Evolutionary conservation across 53 echinoderm and acorn worm genomes (phyloP), one percentile per base, ranked within the genome.

Genomic region (Paracentrotus lividus): DNA sequence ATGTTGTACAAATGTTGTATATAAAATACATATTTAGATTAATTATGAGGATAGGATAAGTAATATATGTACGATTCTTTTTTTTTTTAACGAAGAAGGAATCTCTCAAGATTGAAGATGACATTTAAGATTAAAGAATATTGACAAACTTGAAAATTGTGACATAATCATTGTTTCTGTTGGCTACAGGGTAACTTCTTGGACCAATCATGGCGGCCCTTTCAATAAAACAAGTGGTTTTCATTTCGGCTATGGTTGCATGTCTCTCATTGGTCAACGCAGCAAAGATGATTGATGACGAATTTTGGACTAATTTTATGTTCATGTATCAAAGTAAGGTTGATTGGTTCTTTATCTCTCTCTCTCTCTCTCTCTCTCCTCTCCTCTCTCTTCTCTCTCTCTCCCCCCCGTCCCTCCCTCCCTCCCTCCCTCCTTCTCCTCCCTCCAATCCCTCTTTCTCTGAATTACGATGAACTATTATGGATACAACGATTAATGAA

Each of bases 321-420:
- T 89, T 89, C 57, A 89, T 89, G 89, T 89, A 89, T 89, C 89
- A 89, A 89, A 89, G 89, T 89, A 61, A 89, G n/a, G 89, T 61
- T 66, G 31, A 0, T 29, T 18, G 21, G 20, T 23, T 20, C 24
- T 60, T 60, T 60, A 52, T 15, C 15, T 9, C 52, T 52, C 15
- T 52, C 16, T 57, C 57, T 57, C 16, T 21, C 20, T 57, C 57
- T 57, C 0, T 1, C 14, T 57, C 20, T 3, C 72, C 72, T 16
- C 33, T 16, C 15, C 38, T 20, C 16, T 38, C 5, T 7, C 38
- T 20, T 0, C 38, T 36, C 69, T 15, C 38, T 3, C 18, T 38
- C 72, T 16, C 18, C 15, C 38, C 0, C 18, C 13, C n/a, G 3
- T 18, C 7, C 61, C 1, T 3, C 15, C 52, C 15, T 15, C 23